Conservation (phyloP, 1,140 invertebrate species). For the Tribolium madens region DNA sequence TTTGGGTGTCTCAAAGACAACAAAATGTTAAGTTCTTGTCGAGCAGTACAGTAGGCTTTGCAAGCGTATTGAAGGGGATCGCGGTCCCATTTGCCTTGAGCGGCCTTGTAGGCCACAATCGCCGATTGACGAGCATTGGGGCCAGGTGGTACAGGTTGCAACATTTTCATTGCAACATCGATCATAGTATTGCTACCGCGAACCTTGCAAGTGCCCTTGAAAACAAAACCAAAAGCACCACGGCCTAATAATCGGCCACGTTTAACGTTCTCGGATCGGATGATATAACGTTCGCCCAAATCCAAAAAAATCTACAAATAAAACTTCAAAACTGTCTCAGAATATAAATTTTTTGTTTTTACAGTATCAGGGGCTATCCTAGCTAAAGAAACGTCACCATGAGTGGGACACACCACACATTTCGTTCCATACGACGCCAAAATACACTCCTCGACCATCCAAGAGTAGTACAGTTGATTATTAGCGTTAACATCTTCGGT, state of each 20-base stretch:
- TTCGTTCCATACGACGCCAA: conserved; percentile 83
- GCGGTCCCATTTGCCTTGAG: conserved; percentile 89
- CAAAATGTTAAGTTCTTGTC: conserved; percentile 94
- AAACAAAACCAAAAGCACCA: conserved; percentile 98
- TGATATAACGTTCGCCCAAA: conserved; percentile 82
- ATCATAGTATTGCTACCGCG: conserved; percentile 70
- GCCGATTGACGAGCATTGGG: conserved; percentile 79
- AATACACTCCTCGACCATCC: conserved; percentile 97
- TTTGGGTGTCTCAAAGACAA: conserved; percentile 87
- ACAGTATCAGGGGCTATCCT: conserved; percentile 88
- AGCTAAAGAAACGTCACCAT: conserved; percentile 78
- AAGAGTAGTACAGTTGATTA: conserved; percentile 70
- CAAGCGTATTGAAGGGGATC: conserved; percentile 92
- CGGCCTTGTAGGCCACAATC: conserved; percentile 82
- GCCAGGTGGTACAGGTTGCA: conserved; percentile 93
- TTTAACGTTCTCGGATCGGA: conserved; percentile 83
- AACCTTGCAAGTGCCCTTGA: conserved; percentile 82
- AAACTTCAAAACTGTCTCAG: background rate
- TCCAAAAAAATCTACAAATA: conserved; percentile 84
- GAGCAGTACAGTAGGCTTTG: conserved; percentile 93
- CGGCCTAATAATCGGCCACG: conserved; percentile 88
- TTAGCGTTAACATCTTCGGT: conserved; percentile 51
- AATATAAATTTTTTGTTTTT: conserved; percentile 60
- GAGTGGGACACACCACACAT: conserved; percentile 78
- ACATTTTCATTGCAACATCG: conserved; percentile 94